Evolutionary conservation across 2,888 invertebrate species (phyloP), one percentile per base, ranked within the genome.

Genomic region (Scaptomyza reducta): DNA sequence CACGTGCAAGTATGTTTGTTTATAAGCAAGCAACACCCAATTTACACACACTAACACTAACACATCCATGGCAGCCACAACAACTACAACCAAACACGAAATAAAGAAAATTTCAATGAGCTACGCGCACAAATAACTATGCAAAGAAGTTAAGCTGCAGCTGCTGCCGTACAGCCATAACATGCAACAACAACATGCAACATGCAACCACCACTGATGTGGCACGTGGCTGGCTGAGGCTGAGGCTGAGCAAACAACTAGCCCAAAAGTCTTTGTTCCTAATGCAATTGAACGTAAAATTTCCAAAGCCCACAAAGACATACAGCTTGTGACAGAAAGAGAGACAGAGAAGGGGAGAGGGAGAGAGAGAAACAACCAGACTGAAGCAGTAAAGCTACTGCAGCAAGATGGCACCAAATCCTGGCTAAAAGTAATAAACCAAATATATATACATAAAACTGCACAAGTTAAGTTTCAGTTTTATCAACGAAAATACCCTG

Each of bases 281-380:
- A 74, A 74, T 74, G 74, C 74, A 74, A 74, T 74, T 74, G 74
- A 74, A 74, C 70, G 74, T 74, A 67, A 74, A 74, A 74, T 74
- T 74, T 41, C 53, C 4, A 57, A 45, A 72, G 25, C 13, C 18
- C 22, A 22, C 9, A 40, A n/a, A 45, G 6, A 31, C 16, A 50
- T 5, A 41, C 14, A 9, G 38, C 25, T 9, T 10, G n/a, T 10
- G 3, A 45, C 22, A 16, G 22, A 42, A 6, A 33, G 6, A 18
- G 9, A 22, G 25, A 22, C 6, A 22, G n/a, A 16, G 16, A n/a
- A 10, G 11, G n/a, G 25, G 18, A 45, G n/a, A 3, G 5, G 16
- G 18, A 29, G 14, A 40, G 9, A 27, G 27, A 10, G 22, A 2
- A 9, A 16, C 1, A 1, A 5, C 22, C 5, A 1, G 22, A 22